Conservation (phyloP, 2,797 vertebrate species). For the Sparidentex hasta region DNA sequence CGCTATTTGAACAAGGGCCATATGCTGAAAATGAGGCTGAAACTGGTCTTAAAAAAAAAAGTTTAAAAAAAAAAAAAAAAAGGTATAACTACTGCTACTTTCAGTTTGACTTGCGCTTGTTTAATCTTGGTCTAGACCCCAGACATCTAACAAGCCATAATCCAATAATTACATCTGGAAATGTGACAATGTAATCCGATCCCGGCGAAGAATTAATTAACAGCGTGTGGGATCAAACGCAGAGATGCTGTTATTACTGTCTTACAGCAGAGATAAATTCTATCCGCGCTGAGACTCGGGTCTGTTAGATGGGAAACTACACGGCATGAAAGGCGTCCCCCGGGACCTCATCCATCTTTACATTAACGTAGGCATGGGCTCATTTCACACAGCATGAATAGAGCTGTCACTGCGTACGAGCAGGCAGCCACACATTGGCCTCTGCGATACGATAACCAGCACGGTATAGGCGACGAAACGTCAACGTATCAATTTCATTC, state of each 20-base stretch:
- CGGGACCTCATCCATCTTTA: constrained; percentile 24
- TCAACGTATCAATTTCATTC: constrained; percentile 8
- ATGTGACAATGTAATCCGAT: constrained; percentile 48
- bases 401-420: constrained; percentile 24
- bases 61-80: neutral
- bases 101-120: constrained; percentile 44
- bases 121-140: constrained; percentile 37
- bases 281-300: constrained; percentile 1
- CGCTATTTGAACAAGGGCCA: constrained; percentile 18
- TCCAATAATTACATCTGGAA: constrained; percentile 55
- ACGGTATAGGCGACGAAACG: neutral
- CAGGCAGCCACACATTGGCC: constrained; percentile 6
- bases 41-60: constrained; percentile 34
- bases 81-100: constrained; percentile 8
- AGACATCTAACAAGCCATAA: constrained; percentile 47
- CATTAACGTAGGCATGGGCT: constrained; percentile 16
- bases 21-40: constrained; percentile 22
- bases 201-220: constrained; percentile 52
- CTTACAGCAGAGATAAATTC: constrained; percentile 31
- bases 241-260: constrained; percentile 21
- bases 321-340: constrained; percentile 17
- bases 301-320: constrained; percentile 18
- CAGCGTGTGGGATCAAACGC: constrained; percentile 38
- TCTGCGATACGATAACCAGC: constrained; percentile 17
- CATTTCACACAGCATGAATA: constrained; percentile 35